Base-by-base conservation (phyloP, 1,140 invertebrate species). In the Achatina immaculata region DNA sequence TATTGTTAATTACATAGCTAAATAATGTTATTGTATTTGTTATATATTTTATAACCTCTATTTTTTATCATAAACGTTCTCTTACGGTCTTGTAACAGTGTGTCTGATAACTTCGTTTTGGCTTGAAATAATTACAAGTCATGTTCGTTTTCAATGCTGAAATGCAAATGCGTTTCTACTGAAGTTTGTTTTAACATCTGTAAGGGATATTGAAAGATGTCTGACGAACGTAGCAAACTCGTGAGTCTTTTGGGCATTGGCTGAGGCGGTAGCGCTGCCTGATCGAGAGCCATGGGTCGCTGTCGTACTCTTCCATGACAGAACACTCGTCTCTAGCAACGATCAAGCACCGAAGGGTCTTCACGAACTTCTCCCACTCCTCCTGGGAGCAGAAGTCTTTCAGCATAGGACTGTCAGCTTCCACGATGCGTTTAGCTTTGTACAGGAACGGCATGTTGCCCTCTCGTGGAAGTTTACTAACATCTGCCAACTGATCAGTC, bases 301-400 rank as follows among this genome's bases (percentile, higher is more conserved):
- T 84, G 36, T 85, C 85, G 72, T 87, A 86, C 77, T 86, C 86
- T 51, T 87, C 86, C 40, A 75, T 55, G 24, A 87, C 36, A 76
- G 78, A 72, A 6, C 51, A 58, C 48, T 83, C 72, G 72, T 86
- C 85, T 21, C 82, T 80, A 0, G 81, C 80, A 6, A 82, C 80
- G 24, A 87, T 81, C 0, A 83, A 76, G 1, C 31, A 78, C 24
- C 31, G 72, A 2, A 87, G 82, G 4, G 71, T 36, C 7, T 55
- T 58, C 0, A 73, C 34, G 48, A 87, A 82, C 0, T 24, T 6
- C 0, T 77, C 55, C 86, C 86, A 87, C 77, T 84, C 75, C 14
- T 82, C 77, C 0, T 79, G 28, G 0, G 82, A 78, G 40, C 80
- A 79, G 48, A 81, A 78, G 7, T 83, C 48, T 42, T 83, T 85